A percentile compares a stretch with the other conserved stretches of the same genome.
Evolutionary conservation across 2,113 vertebrate species (phyloP).

Genomic region (Cyrtonyx montezumae): DNA sequence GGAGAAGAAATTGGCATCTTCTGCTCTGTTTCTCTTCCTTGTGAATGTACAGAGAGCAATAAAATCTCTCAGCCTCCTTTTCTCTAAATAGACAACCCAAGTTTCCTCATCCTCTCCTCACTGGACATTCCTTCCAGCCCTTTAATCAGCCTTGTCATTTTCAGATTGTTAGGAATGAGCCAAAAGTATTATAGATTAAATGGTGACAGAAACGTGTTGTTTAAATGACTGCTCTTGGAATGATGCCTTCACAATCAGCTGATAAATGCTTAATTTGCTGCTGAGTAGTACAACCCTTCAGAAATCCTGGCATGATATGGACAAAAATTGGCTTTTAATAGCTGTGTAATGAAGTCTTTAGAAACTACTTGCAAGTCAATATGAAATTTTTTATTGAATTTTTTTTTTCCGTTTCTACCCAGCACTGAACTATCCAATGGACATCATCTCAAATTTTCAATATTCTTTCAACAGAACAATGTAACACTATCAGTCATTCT

Average conservation of each 20-base stretch:
- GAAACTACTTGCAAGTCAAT: slow-evolving; percentile 9
- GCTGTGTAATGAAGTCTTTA: slow-evolving; percentile 23
- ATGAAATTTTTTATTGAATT: neutral
- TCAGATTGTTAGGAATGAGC: slow-evolving; percentile 11
- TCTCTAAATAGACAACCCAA: neutral
- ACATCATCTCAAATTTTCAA: neutral
- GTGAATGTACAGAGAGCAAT: neutral
- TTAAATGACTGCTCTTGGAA: slow-evolving; percentile 28
- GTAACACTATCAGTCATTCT: neutral
- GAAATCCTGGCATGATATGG: slow-evolving; percentile 7
- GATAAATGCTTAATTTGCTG: slow-evolving; percentile 61
- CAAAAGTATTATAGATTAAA: slow-evolving; percentile 35
- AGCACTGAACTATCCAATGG: neutral
- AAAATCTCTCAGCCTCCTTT: neutral
- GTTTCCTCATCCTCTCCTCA: neutral
- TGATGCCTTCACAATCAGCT: slow-evolving; percentile 26
- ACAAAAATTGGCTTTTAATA: slow-evolving; percentile 65
- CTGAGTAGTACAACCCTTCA: slow-evolving; percentile 21
- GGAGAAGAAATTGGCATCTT: neutral
- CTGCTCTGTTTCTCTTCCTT: neutral
- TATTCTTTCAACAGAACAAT: neutral
- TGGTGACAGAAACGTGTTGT: slow-evolving; percentile 23
- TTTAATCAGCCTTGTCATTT: neutral
- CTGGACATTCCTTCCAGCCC: neutral
- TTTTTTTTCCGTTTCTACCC: neutral